Conservation (phyloP, 2,797 vertebrate genomes). For the Falco cherrug region DNA sequence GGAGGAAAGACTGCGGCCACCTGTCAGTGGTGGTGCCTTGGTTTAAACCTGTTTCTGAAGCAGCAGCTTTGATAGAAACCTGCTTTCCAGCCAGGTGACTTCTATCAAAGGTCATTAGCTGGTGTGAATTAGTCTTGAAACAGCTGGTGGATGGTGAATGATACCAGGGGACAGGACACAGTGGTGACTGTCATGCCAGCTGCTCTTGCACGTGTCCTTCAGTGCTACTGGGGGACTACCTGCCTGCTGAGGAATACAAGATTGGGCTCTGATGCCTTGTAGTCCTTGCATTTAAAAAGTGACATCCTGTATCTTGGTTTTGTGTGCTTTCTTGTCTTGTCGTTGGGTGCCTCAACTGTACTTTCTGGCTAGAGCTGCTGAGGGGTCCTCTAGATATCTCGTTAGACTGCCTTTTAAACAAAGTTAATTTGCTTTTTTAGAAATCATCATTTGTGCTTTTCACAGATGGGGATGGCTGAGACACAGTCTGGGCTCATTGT, state of each 20-base stretch:
- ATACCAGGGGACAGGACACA: not conserved
- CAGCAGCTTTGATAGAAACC: not conserved
- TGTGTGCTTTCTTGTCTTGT: not conserved
- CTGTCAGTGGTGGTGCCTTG: accelerated
- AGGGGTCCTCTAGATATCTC: not conserved
- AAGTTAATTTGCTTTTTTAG: not conserved
- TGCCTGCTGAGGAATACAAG: not conserved
- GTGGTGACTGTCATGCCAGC: not conserved
- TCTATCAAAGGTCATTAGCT: not conserved
- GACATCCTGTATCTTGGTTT: not conserved
- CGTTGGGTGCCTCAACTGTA: not conserved
- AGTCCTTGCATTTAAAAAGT: not conserved
- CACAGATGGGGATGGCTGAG: not conserved
- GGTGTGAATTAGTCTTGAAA: conserved; percentile 5
- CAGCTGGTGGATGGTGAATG: conserved; percentile 46
- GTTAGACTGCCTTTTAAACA: not conserved
- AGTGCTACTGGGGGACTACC: not conserved
- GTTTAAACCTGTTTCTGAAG: not conserved
- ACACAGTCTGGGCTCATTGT: not conserved
- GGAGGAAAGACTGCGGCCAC: not conserved
- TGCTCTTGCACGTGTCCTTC: not conserved
- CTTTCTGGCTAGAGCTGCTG: not conserved
- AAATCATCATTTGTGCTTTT: not conserved
- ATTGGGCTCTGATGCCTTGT: accelerated
- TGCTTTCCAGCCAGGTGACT: not conserved